These are phyloP conservation scores for Epinephelus awoara DNA, from an alignment of 2,797 vertebrate genomes.

Conservation along the genomic window DNA sequence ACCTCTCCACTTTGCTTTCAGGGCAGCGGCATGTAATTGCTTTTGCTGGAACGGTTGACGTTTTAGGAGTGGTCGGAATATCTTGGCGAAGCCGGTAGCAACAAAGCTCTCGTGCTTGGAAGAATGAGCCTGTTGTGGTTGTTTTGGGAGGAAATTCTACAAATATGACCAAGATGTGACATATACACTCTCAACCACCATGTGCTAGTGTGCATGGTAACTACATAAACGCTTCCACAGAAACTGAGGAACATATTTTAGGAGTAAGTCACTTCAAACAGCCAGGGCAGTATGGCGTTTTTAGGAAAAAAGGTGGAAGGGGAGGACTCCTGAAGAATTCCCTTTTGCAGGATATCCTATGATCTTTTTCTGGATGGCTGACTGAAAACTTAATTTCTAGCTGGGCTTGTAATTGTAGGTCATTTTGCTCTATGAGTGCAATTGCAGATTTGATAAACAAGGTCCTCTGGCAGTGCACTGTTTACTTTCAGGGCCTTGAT, in stretches of 20 bases:
- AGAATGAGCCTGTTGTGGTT: conserved; percentile 72
- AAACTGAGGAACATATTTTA: conserved; percentile 30
- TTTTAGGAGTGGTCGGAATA: conserved; percentile 83
- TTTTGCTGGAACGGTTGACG: conserved; percentile 76
- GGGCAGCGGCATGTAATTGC: conserved; percentile 81
- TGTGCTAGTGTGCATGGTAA: conserved; percentile 38
- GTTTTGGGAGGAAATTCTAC: conserved; percentile 69
- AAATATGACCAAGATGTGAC: conserved; percentile 62
- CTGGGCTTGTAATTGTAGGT: conserved; percentile 94
- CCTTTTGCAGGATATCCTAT: conserved; percentile 81
- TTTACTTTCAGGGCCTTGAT: conserved; percentile 93
- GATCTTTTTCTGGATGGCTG: conserved; percentile 89
- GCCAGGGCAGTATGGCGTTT: conserved; percentile 30
- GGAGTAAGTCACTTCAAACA: conserved; percentile 20
- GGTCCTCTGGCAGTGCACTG: conserved; percentile 84
- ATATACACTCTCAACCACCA: conserved; percentile 38
- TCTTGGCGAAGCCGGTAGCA: conserved; percentile 75
- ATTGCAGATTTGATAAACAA: conserved; percentile 89
- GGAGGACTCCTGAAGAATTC: conserved; percentile 67
- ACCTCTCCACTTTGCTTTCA: conserved; percentile 77
- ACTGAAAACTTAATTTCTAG: conserved; percentile 92
- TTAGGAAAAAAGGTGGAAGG: conserved; percentile 41
- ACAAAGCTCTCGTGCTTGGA: conserved; percentile 75
- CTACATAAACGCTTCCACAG: conserved; percentile 22
- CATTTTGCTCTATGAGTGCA: conserved; percentile 93